A percentile compares a stretch with the other conserved stretches of the same genome.
phyloP scores from a whole-genome alignment of 2,113 vertebrate genomes.

The Sprattus sprattus region DNA sequence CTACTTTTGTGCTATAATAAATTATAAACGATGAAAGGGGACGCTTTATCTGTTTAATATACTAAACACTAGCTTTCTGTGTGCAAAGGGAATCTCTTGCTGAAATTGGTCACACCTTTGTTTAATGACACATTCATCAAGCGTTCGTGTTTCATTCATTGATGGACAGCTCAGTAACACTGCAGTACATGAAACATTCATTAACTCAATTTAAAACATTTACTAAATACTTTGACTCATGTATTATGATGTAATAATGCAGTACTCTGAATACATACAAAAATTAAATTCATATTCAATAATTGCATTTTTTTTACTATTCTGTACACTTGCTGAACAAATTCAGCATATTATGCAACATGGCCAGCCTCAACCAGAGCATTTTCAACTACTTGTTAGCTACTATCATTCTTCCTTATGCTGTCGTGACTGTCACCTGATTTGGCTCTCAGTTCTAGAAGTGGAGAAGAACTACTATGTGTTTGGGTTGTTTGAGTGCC shows the following conservation, averaged over 20 bases:
- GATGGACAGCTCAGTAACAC: background rate
- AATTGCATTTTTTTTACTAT: background rate
- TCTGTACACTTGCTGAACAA: background rate
- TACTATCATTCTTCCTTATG: background rate
- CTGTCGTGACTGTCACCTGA: background rate
- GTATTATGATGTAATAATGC: background rate
- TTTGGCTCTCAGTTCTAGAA: background rate
- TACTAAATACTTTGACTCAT: background rate
- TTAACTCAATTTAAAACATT: background rate
- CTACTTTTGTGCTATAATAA: background rate
- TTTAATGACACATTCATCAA: background rate
- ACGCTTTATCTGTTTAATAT: too few relatives aligned
- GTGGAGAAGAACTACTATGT: background rate
- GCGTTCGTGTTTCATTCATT: background rate
- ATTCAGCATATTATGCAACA: background rate
- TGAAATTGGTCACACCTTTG: background rate
- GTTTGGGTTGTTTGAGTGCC: constrained; percentile 15
- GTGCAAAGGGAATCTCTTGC: background rate
- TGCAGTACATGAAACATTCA: background rate
- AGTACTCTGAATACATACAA: background rate
- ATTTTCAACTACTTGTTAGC: background rate
- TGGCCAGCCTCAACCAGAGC: background rate
- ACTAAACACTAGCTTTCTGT: background rate
- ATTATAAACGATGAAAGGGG: too few relatives aligned
- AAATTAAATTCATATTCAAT: too few relatives aligned